Evolutionary conservation across 1,140 invertebrate genomes (phyloP), one percentile per base, ranked within the genome.

Genomic region (Ceratina japonica): DNA sequence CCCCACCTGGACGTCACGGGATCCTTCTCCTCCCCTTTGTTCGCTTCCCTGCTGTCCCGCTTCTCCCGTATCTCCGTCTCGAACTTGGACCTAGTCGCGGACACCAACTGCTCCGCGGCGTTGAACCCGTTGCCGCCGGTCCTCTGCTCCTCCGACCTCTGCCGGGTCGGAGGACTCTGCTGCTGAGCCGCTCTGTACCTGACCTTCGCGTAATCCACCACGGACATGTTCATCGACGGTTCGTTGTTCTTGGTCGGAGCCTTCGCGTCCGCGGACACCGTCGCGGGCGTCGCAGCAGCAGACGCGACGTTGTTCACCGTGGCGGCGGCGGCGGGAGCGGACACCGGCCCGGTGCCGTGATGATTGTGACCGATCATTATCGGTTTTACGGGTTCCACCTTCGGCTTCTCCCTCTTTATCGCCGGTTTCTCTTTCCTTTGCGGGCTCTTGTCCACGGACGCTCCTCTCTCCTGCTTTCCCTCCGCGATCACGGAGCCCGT

Each of bases 401-500:
- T 92, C 18, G 90, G 89, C 52, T 90, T 90, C 72, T 91, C 88
- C 44, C 87, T 86, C 22, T 90, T 90, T 10, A 90, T 87, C 8
- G 86, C 87, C 0, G 90, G 88, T 74, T 93, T 89, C 27, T 92
- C 88, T 8, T 87, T 85, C 0, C 54, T 71, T 52, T 73, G 58
- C 31, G 58, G 31, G 37, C 37, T 44, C 37, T 44, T 44, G 10
- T 44, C 37, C 10, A 66, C 54, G 20, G 81, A 81, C 52, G 69
- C 82, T 22, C n/a, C n/a, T n/a, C 87, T 84, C 64, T 59, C 71
- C 5, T 81, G 84, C 27, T 94, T 44, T 44, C 37, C 93, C 71
- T 96, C 95, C 15, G 93, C 93, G 3, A 96, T 94, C 1, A 96
- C 93, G 15, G 94, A 94, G 8, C 96, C 96, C 13, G 96, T 96